Percentiles rank a stretch among this genome's conserved stretches.
Evolutionary conservation across 1,140 invertebrate species (phyloP).

Genomic region (Proales similis): DNA sequence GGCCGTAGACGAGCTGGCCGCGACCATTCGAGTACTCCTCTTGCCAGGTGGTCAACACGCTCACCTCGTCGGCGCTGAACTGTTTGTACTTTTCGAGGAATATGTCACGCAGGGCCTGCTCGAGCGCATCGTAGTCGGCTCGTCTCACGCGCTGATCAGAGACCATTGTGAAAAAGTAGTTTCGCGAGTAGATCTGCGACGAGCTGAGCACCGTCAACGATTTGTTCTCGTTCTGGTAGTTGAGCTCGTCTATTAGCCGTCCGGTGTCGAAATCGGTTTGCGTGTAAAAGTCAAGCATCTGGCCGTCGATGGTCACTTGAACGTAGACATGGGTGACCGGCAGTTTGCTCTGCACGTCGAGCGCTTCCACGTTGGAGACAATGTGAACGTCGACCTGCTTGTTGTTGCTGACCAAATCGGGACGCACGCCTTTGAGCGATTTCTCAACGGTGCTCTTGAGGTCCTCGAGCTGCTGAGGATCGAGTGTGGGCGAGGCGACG

Average conservation of each 20-base stretch:
- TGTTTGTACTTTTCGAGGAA: slow-evolving; percentile 21
- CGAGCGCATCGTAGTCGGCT: neutral
- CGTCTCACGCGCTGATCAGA: neutral
- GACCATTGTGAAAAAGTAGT: slow-evolving; percentile 31
- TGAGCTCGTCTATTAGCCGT: slow-evolving; percentile 9
- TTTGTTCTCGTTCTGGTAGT: slow-evolving; percentile 21
- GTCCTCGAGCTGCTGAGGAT: neutral
- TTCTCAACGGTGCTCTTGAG: slow-evolving; percentile 5
- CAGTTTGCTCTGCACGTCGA: slow-evolving; percentile 1
- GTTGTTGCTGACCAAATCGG: slow-evolving; percentile 16
- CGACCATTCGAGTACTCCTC: slow-evolving; percentile 6
- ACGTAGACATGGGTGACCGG: slow-evolving; percentile 21
- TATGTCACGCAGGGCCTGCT: neutral
- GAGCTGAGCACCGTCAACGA: slow-evolving; percentile 14
- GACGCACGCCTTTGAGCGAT: neutral
- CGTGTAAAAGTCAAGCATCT: slow-evolving; percentile 28
- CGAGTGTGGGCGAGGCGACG: neutral
- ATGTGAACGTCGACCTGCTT: neutral
- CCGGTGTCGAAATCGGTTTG: slow-evolving; percentile 28
- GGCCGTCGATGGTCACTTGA: slow-evolving; percentile 7
- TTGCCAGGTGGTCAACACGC: slow-evolving; percentile 7
- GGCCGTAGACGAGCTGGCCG: slow-evolving; percentile 1
- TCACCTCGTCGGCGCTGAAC: slow-evolving; percentile 11
- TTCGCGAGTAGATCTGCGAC: slow-evolving; percentile 22
- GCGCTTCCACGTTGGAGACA: neutral